phyloP scores from a whole-genome alignment of 2,888 invertebrate genomes.

The Leptopilina syphax region DNA sequence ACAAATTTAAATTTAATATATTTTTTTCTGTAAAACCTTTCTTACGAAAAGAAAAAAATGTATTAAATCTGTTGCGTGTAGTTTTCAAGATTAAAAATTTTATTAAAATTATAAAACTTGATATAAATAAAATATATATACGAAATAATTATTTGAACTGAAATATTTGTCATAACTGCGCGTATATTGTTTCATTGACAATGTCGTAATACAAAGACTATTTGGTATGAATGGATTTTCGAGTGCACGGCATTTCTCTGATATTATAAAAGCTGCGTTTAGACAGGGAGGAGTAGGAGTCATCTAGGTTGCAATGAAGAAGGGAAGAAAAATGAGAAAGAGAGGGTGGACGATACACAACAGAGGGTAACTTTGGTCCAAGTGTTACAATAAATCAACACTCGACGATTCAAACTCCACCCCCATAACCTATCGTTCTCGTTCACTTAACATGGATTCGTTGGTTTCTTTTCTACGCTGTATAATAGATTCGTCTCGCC shows the following conservation, averaged over 20 bases:
- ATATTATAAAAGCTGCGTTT: slow-evolving; percentile 31
- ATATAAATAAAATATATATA: no score
- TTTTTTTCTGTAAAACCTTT: no score
- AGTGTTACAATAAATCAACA: slow-evolving; percentile 41
- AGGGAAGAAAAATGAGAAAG: slow-evolving; percentile 11
- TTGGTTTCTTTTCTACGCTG: not conserved
- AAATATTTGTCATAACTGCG: slow-evolving; percentile 14
- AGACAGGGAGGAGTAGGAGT: slow-evolving; percentile 35
- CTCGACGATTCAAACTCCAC: slow-evolving; percentile 8
- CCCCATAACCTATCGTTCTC: slow-evolving; percentile 21
- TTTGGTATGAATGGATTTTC: slow-evolving; percentile 35
- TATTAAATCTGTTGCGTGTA: no score
- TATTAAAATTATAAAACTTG: no score
- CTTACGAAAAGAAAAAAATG: no score
- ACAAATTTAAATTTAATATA: no score
- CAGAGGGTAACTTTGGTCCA: slow-evolving; percentile 32
- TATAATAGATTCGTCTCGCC: not conserved
- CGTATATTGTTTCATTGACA: slow-evolving; percentile 23
- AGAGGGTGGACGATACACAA: slow-evolving; percentile 34
- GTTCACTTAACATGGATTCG: slow-evolving; percentile 8
- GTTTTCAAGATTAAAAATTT: no score
- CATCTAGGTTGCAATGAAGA: slow-evolving; percentile 19
- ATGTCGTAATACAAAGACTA: slow-evolving; percentile 20
- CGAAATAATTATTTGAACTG: not conserved
- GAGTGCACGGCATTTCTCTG: slow-evolving; percentile 24